Evolutionary conservation across 2,888 invertebrate species (phyloP).

Genomic region (Anticlea derivata): DNA sequence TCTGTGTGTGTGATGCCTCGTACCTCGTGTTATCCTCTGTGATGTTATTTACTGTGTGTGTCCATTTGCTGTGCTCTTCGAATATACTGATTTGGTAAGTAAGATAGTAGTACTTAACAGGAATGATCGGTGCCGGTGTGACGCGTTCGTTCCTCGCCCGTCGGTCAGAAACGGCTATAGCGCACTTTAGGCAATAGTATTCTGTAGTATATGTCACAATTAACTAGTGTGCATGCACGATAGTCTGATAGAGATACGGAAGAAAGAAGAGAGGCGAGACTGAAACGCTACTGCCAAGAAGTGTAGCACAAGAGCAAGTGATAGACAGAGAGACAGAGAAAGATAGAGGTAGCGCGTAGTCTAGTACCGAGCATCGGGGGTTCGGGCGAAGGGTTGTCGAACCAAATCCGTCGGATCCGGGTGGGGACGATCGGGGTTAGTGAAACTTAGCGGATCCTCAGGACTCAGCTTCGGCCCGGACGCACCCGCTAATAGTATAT

Average conservation of each 20-base stretch:
- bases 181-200: slow-evolving; percentile 77
- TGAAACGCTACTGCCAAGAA: slow-evolving; percentile 80
- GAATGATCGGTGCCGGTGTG: slow-evolving; percentile 61
- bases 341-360: slow-evolving; percentile 79
- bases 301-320: slow-evolving; percentile 78
- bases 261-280: slow-evolving; percentile 78
- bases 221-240: slow-evolving; percentile 83
- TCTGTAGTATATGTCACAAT: slow-evolving; percentile 80
- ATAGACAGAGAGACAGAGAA: slow-evolving; percentile 78
- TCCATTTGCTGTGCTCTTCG: slow-evolving; percentile 69
- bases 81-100: slow-evolving; percentile 54
- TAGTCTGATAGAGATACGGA: slow-evolving; percentile 78
- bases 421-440: slow-evolving; percentile 51
- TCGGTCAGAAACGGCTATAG: slow-evolving; percentile 69
- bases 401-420: slow-evolving; percentile 69
- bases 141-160: slow-evolving; percentile 71
- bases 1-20: slow-evolving; percentile 67
- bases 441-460: slow-evolving; percentile 70
- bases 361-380: slow-evolving; percentile 77
- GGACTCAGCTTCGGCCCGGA: slow-evolving; percentile 73
- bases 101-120: slow-evolving; percentile 59
- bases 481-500: slow-evolving; percentile 76
- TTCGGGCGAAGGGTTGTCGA: slow-evolving; percentile 71
- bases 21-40: slow-evolving; percentile 77
- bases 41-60: slow-evolving; percentile 74